Evolutionary conservation across 2,113 vertebrate genomes (phyloP).

Genomic region (Rhombomys opimus): DNA sequence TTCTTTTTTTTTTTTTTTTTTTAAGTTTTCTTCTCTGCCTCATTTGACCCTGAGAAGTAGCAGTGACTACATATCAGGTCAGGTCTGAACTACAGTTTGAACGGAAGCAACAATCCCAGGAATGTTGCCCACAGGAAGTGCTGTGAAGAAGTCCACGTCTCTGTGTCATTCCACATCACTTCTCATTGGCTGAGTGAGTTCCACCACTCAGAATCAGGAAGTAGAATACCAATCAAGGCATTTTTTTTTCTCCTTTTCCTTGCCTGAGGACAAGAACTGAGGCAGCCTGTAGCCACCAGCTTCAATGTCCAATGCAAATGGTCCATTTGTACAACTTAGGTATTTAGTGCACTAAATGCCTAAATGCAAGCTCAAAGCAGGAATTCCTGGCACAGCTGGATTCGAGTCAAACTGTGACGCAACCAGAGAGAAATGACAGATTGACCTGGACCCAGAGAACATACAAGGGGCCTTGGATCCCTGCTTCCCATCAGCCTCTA

Average conservation of each 20-base stretch:
- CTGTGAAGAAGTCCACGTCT: not conserved
- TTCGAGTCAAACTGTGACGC: not conserved
- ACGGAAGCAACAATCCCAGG: not conserved
- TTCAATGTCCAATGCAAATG: not conserved
- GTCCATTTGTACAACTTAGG: not conserved
- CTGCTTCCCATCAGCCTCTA: not conserved
- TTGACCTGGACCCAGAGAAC: slow-evolving; percentile 28
- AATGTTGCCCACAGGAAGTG: not conserved
- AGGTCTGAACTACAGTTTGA: not conserved
- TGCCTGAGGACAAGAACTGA: not conserved
- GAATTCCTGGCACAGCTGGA: not conserved
- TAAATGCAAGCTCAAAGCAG: not conserved
- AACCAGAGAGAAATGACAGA: not conserved
- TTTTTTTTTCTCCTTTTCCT: slow-evolving; percentile 40
- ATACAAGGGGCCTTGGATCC: not conserved
- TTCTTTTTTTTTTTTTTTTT: not conserved
- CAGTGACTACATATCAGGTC: not conserved
- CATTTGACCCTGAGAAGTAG: not conserved
- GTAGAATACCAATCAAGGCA: not conserved
- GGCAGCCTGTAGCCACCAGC: not conserved
- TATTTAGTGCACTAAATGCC: not conserved
- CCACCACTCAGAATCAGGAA: slow-evolving; percentile 43
- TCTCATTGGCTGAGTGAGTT: not conserved
- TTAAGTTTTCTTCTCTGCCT: not conserved
- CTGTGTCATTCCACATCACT: not conserved